Percentiles rank a stretch among this genome's conserved stretches.
phyloP scores from a whole-genome alignment of 2,797 vertebrate genomes.

The Pseudomugil gertrudae region DNA sequence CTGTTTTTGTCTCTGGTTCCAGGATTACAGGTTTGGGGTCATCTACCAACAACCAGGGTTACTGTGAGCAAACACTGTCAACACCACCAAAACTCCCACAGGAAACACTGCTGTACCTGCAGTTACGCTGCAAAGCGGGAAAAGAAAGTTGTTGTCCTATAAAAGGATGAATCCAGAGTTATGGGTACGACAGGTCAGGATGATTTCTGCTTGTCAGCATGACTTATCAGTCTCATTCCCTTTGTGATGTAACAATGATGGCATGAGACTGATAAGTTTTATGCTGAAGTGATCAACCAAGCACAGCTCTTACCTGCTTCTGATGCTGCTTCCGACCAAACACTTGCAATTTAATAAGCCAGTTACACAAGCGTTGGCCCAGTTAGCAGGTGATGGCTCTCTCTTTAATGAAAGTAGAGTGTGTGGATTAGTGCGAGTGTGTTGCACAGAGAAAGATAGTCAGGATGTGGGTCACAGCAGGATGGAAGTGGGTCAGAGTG shows the following conservation, averaged over 20 bases:
- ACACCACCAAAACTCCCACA: constrained; percentile 35
- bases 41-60: constrained; percentile 47
- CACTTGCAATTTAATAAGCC: constrained; percentile 46
- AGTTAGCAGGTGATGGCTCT: constrained; percentile 52
- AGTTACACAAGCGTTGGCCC: constrained; percentile 59
- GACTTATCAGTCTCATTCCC: neutral
- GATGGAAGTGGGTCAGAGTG: constrained; percentile 71
- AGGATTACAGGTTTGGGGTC: constrained; percentile 28
- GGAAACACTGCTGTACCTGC: constrained; percentile 42
- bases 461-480: constrained; percentile 64
- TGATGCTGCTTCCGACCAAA: constrained; percentile 27
- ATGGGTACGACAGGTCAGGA: neutral
- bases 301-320: neutral
- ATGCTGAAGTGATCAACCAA: neutral
- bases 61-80: constrained; percentile 27
- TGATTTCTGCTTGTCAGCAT: constrained; percentile 9
- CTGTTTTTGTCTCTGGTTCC: constrained; percentile 25
- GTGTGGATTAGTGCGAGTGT: constrained; percentile 31
- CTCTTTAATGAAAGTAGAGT: constrained; percentile 23
- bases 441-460: constrained; percentile 27
- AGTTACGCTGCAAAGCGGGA: constrained; percentile 19
- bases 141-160: constrained; percentile 11
- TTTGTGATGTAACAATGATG: neutral
- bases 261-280: neutral
- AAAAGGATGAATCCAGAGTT: constrained; percentile 2